Evolutionary conservation across 1,140 invertebrate genomes (phyloP).

Genomic region (Brachionus rubens): DNA sequence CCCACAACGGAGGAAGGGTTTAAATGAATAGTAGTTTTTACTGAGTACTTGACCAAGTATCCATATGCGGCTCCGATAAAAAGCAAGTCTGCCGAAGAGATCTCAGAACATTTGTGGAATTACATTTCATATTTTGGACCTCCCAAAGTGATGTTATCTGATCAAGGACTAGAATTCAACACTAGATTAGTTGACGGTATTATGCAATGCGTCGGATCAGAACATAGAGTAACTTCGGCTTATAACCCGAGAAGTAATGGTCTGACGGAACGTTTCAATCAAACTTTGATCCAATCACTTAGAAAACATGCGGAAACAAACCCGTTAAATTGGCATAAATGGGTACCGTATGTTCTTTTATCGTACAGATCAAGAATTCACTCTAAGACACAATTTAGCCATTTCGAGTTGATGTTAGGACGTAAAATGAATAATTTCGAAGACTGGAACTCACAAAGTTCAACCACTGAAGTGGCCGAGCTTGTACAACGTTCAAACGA

Average conservation of each 20-base stretch:
- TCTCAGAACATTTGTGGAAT: too few relatives aligned
- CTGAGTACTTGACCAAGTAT: too few relatives aligned
- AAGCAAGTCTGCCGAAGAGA: too few relatives aligned
- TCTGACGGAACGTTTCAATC: slow-evolving; percentile 50
- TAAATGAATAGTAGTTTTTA: not conserved
- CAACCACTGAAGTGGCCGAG: too few relatives aligned
- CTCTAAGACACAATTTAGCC: slow-evolving; percentile 49
- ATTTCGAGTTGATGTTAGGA: slow-evolving; percentile 52
- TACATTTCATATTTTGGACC: too few relatives aligned
- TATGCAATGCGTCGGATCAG: slow-evolving; percentile 36
- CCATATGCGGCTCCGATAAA: too few relatives aligned
- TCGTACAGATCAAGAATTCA: slow-evolving; percentile 51
- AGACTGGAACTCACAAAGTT: too few relatives aligned
- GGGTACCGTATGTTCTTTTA: slow-evolving; percentile 51
- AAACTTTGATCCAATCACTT: slow-evolving; percentile 50
- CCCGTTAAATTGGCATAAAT: slow-evolving; percentile 53
- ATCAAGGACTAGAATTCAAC: slow-evolving; percentile 10
- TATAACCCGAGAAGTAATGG: slow-evolving; percentile 52
- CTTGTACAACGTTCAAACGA: too few relatives aligned
- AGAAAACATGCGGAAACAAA: slow-evolving; percentile 50
- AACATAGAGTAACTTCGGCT: slow-evolving; percentile 46
- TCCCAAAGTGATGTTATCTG: not conserved
- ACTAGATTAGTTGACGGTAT: slow-evolving; percentile 33
- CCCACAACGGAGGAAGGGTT: not conserved
- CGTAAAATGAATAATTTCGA: slow-evolving; percentile 49